These are phyloP conservation scores for Theonella swinhoei DNA, from an alignment of 37 sponge, comb jelly and placozoan genomes.

Conservation along the genomic window DNA sequence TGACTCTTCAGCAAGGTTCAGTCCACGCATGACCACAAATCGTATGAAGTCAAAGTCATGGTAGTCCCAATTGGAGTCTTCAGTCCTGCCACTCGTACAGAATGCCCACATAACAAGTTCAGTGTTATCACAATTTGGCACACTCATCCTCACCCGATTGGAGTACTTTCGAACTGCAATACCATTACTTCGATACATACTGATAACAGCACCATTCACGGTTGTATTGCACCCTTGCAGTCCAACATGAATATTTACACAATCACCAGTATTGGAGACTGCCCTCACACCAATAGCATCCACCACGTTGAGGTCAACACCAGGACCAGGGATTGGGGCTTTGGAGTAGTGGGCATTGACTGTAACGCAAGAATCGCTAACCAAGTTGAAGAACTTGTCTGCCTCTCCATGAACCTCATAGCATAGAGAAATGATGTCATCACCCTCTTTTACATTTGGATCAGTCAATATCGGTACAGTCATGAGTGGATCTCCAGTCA, in stretches of 20 bases:
- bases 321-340: not conserved
- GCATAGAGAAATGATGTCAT: not conserved
- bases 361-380: not conserved
- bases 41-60: not conserved
- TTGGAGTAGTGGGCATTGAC: not conserved
- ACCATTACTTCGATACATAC: not conserved
- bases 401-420: slow-evolving; percentile 13
- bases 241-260: not conserved
- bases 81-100: slow-evolving; percentile 20
- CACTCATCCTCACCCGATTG: slow-evolving; percentile 25
- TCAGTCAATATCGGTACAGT: slow-evolving; percentile 17
- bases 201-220: not conserved
- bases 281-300: slow-evolving; percentile 30
- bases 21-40: too few relatives aligned
- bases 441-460: not conserved
- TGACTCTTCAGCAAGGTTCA: too few relatives aligned
- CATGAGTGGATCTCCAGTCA: slow-evolving; percentile 41
- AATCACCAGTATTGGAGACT: not conserved
- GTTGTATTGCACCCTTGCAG: not conserved
- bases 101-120: slow-evolving; percentile 37
- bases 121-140: slow-evolving; percentile 51
- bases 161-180: not conserved
- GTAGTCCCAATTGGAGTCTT: slow-evolving; percentile 17
- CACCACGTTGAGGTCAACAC: slow-evolving; percentile 26
- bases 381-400: not conserved